Conservation (phyloP, 92 coral and sea anemone genomes). For the Desmophyllum pertusum region DNA sequence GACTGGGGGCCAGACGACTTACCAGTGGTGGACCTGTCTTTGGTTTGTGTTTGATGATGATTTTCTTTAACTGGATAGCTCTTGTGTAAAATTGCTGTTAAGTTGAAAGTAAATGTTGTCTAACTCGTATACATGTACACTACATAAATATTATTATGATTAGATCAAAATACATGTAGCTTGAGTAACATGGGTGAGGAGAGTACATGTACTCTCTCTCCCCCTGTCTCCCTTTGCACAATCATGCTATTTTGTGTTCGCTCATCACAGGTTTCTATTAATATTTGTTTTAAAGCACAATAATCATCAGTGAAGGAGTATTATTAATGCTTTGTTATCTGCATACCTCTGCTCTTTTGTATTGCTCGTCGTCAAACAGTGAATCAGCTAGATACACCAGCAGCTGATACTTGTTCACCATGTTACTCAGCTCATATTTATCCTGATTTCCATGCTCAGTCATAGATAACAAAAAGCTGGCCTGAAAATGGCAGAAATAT, state of each 20-base stretch:
- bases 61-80: constrained; percentile 86
- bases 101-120: not conserved
- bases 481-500: constrained; percentile 51
- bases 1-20: no score
- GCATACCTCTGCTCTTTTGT: constrained; percentile 88
- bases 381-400: constrained; percentile 86
- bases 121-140: not conserved
- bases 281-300: no score
- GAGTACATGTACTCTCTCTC: no score
- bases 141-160: not conserved
- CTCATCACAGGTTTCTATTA: no score
- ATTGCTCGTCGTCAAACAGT: constrained; percentile 88
- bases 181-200: no score
- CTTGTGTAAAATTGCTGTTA: constrained; percentile 77
- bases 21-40: constrained; percentile 76
- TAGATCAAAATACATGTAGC: no score
- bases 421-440: constrained; percentile 63
- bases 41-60: constrained; percentile 80
- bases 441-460: constrained; percentile 66
- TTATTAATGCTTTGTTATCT: not conserved
- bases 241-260: no score
- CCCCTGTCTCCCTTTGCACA: no score
- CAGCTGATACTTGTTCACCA: constrained; percentile 82
- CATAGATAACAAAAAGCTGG: constrained; percentile 73
- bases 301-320: no score